A percentile compares a stretch with the other conserved stretches of the same genome.
Evolutionary conservation across 2,888 invertebrate species (phyloP).

Genomic region (Nymphalis urticae): DNA sequence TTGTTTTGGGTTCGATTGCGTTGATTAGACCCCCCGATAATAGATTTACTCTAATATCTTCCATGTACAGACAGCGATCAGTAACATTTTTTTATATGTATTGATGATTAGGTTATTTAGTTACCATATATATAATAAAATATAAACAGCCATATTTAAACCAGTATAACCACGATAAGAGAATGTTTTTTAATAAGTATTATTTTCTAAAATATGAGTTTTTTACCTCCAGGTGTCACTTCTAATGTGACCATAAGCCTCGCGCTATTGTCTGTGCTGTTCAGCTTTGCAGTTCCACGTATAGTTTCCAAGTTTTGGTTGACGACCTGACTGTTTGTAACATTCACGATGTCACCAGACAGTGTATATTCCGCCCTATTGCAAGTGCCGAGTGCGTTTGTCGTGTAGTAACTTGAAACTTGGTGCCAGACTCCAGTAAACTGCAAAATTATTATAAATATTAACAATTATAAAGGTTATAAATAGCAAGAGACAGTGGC

Average conservation of each 20-base stretch:
- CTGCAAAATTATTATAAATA: conserved; percentile 44
- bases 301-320: conserved; percentile 54
- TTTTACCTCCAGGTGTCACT: conserved; percentile 51
- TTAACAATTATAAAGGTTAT: not conserved
- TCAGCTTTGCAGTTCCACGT: conserved; percentile 57
- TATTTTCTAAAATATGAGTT: not conserved
- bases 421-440: conserved; percentile 67
- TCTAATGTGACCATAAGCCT: conserved; percentile 58
- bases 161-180: no score
- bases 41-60: no score
- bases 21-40: no score
- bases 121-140: no score
- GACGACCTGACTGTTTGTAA: conserved; percentile 65
- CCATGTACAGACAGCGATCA: no score
- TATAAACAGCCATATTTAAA: no score
- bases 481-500: not conserved
- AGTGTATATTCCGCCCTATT: conserved; percentile 56
- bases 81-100: no score
- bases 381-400: conserved; percentile 55
- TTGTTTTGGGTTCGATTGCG: no score
- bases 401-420: conserved; percentile 59
- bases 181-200: no score
- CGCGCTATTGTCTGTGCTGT: conserved; percentile 53
- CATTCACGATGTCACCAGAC: conserved; percentile 47
- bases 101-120: no score